Evolutionary conservation across 2,888 invertebrate genomes (phyloP), one percentile per base, ranked within the genome.

Genomic region (Nasonovia ribisnigri): DNA sequence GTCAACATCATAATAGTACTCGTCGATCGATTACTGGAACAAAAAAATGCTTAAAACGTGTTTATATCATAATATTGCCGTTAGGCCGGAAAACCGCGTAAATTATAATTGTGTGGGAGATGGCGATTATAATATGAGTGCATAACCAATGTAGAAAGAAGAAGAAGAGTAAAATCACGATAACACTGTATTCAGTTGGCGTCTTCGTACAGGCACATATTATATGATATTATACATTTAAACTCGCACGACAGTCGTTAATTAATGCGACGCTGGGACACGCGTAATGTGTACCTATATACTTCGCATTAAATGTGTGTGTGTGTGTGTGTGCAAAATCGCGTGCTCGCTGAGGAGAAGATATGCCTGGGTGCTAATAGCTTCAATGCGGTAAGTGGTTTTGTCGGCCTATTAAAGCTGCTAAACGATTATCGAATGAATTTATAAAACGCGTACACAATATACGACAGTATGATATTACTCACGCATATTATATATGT

Each of bases 191-290:
- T 67, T n/a, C 13, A 84, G 24, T 20, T 16, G 89, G 29, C 48
- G 86, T 60, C 86, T 57, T 57, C 36, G 86, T 60, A 77, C 36
- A 57, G 46, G 11, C 42, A 36, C 86, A 13, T 43, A 57, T 48
- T 48, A 8, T 84, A 87, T n/a, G 36, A 77, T 77, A 16, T n/a
- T 77, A 42, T 20, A 77, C 77, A 77, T 77, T 67, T 67, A 91
- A 95, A 94, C 95, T 93, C 94, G 88, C 48, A 94, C 92, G 87
- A 51, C 92, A 91, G 92, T 84, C 91, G 89, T 90, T 84, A 92
- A 57, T 90, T 86, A 84, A 77, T 77, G 88, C 60, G 20, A 46
- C 48, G 51, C 42, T 42, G 54, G 29, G 57, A 54, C 51, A 60
- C 26, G 43, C 77, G 51, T 43, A 92, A 84, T 43, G 51, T 84